phyloP scores from a whole-genome alignment of 2,888 invertebrate genomes.

The Oxytorus armatus region DNA sequence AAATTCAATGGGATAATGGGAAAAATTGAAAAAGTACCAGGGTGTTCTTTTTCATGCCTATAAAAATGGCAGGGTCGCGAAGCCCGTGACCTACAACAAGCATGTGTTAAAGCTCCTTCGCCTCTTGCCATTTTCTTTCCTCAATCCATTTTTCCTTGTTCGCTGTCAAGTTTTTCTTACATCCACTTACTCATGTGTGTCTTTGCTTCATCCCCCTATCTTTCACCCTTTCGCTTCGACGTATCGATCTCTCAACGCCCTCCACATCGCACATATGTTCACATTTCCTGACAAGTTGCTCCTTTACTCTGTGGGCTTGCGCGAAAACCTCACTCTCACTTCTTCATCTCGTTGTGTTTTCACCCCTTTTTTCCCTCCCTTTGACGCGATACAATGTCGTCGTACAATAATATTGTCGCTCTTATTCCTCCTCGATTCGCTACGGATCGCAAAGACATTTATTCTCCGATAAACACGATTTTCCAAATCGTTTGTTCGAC shows the following conservation, averaged over 20 bases:
- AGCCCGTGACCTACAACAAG: too few species aligned
- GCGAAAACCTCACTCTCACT: too few species aligned
- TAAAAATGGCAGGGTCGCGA: too few species aligned
- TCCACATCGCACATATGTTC: neutral
- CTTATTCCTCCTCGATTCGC: neutral
- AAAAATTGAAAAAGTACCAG: too few species aligned
- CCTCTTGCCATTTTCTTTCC: conserved; percentile 9
- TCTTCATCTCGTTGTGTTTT: too few species aligned
- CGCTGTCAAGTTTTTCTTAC: conserved; percentile 11
- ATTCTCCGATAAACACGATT: too few species aligned
- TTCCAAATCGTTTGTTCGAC: too few species aligned
- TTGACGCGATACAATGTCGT: neutral
- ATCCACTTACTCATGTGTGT: conserved; percentile 6
- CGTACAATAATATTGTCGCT: neutral
- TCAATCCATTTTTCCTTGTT: conserved; percentile 32
- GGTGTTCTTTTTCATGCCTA: too few species aligned
- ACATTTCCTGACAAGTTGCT: neutral
- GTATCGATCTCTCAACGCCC: conserved; percentile 20
- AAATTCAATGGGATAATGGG: too few species aligned
- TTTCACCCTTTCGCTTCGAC: conserved; percentile 12
- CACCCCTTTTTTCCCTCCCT: neutral
- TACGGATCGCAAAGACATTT: too few species aligned
- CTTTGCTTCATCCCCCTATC: conserved; percentile 26
- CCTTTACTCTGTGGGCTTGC: neutral
- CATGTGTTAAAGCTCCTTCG: neutral